Base-by-base conservation (phyloP, 2,888 invertebrate genomes). In the Caenorhabditis wallacei region DNA sequence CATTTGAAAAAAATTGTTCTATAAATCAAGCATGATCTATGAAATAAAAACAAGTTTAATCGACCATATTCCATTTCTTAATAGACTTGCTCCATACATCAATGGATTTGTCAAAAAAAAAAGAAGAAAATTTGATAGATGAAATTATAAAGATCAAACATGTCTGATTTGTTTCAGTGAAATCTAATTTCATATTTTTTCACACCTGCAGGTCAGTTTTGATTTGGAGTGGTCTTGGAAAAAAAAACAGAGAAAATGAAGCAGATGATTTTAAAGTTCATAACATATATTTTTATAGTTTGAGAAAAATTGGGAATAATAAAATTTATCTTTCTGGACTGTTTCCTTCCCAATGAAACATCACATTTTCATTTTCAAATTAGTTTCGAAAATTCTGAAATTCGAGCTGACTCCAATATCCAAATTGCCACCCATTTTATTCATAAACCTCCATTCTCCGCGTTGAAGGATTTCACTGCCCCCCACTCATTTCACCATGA, bases 371-470 rank as follows among this genome's bases (percentile, higher is more conserved):
- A 16, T 20, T 11, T 11, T 61, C 4, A 20, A 20, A 37, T 40
- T 26, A 13, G 11, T 10, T 63, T 63, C 26, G 43, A 11, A 66
- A 66, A 51, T 66, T 66, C 53, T 20, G 59, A 59, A 59, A 59
- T 59, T 40, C 16, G 59, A 59, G 40, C 0, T 2, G 16, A 18
- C 54, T 26, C n/a, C n/a, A n/a, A n/a, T n/a, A n/a, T 43, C 35
- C 7, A 37, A 70, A 70, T 70, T 70, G 70, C 48, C 59, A 54
- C n/a, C 70, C 46, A 70, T 70, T 26, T 46, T 37, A 46, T 56
- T 59, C 40, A n/a, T n/a, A n/a, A n/a, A n/a, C 40, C 40, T 30
- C 22, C 20, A 37, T 35, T 37, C 57, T 16, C 57, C 57, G 1
- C 10, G 18, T 40, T 59, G 59, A 59, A 59, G 59, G 59, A 43